These are phyloP conservation scores for Nephrotoma guestfalica DNA, from an alignment of 2,888 invertebrate species.

Conservation along the genomic window DNA sequence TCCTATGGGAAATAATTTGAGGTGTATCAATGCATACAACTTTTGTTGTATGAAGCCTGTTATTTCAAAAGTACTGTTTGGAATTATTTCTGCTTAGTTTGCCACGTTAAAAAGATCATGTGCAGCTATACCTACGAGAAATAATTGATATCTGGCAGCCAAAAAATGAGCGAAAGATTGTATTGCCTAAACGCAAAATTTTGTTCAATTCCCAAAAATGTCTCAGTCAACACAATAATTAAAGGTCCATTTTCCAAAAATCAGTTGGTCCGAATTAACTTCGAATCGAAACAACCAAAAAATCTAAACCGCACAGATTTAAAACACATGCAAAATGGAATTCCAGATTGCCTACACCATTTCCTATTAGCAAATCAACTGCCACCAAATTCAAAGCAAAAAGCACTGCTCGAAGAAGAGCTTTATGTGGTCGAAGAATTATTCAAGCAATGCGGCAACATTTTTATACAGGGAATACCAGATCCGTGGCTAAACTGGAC, in stretches of 20 bases:
- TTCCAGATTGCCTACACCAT: background rate
- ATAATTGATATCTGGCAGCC: background rate
- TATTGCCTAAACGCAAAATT: background rate
- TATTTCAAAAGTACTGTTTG: too few species aligned
- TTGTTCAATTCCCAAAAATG: background rate
- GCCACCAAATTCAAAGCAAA: background rate
- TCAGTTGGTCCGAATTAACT: background rate
- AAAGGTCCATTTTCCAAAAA: background rate
- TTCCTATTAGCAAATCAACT: background rate
- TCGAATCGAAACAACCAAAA: background rate
- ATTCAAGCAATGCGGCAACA: background rate
- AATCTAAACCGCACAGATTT: background rate
- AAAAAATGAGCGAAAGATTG: background rate
- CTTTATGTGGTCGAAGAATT: background rate
- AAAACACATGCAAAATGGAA: background rate
- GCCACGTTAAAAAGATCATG: too few species aligned
- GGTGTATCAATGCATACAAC: too few species aligned
- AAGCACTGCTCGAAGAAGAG: background rate
- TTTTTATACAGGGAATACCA: conserved; percentile 1
- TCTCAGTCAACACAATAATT: background rate
- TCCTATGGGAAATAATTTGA: too few species aligned
- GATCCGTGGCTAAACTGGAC: background rate
- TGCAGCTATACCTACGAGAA: background rate
- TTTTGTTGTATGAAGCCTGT: too few species aligned
- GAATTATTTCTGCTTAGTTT: too few species aligned